These are phyloP conservation scores for Mechanitis mazaeus DNA, from an alignment of 2,888 invertebrate genomes.

Conservation along the genomic window DNA sequence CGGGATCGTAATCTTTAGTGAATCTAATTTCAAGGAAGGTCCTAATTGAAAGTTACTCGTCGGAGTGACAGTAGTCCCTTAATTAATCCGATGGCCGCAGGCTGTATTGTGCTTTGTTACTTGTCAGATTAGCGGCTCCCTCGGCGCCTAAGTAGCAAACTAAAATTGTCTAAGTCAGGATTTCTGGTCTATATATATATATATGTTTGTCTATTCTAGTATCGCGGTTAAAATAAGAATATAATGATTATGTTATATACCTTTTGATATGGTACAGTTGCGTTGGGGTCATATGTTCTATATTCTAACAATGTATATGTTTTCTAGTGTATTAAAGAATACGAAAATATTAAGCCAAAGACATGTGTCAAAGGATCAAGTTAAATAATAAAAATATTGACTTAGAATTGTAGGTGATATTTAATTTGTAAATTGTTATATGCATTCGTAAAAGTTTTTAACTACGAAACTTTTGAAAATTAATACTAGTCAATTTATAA, in stretches of 20 bases:
- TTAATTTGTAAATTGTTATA: conserved; percentile 28
- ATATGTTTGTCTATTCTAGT: conserved; percentile 21
- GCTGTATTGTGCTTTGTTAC: conserved; percentile 47
- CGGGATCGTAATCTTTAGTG: conserved; percentile 4
- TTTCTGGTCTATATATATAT: conserved; percentile 33
- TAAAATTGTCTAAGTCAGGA: conserved; percentile 42
- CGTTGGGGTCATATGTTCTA: too few relatives aligned
- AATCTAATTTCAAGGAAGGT: conserved; percentile 34
- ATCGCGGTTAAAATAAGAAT: conserved; percentile 33
- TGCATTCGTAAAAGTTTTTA: conserved; percentile 26
- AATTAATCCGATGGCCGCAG: conserved; percentile 44
- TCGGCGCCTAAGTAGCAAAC: conserved; percentile 46
- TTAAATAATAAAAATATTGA: conserved; percentile 25
- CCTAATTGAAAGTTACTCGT: conserved; percentile 53
- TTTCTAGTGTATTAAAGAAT: background rate
- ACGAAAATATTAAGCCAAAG: background rate
- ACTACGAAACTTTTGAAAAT: conserved; percentile 26
- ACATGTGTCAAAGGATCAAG: conserved; percentile 8
- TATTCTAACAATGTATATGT: too few relatives aligned
- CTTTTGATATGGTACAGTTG: background rate
- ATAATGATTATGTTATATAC: background rate
- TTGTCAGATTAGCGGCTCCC: conserved; percentile 55
- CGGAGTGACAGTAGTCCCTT: conserved; percentile 50
- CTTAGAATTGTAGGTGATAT: conserved; percentile 27
- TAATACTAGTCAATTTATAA: conserved; percentile 14